These are phyloP conservation scores for Trichogramma evanescens DNA, from an alignment of 2,888 invertebrate genomes.

Conservation along the genomic window DNA sequence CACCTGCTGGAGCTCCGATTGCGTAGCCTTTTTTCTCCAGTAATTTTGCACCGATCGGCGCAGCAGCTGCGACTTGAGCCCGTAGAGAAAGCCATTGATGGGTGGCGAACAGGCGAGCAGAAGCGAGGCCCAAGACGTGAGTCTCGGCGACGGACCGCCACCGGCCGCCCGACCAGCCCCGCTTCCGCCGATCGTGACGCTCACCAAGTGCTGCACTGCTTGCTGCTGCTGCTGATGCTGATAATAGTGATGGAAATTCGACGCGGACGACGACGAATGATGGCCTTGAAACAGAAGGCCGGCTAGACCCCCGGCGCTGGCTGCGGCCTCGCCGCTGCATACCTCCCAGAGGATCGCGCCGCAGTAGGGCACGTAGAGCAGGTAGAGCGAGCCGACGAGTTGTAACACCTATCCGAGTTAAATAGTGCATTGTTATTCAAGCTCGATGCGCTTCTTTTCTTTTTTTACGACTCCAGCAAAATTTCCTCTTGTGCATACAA, in stretches of 20 bases:
- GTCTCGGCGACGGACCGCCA: conserved; percentile 39
- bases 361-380: conserved; percentile 71
- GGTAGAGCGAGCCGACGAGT: conserved; percentile 63
- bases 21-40: conserved; percentile 69
- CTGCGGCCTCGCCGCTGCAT: conserved; percentile 36
- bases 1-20: conserved; percentile 67
- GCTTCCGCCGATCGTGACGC: background rate
- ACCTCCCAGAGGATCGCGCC: conserved; percentile 64
- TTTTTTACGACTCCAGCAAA: no score
- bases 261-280: background rate
- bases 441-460: background rate
- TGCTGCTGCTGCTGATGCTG: conserved; percentile 1
- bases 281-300: background rate
- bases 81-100: conserved; percentile 71
- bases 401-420: conserved; percentile 53
- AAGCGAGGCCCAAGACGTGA: conserved; percentile 59
- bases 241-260: background rate
- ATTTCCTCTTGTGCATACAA: no score
- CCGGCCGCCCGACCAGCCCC: conserved; percentile 22
- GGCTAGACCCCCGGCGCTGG: conserved; percentile 32
- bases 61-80: conserved; percentile 65
- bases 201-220: background rate
- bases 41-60: conserved; percentile 70
- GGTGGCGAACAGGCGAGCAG: conserved; percentile 65
- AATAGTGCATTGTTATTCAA: no score